Percentiles rank a stretch among this genome's conserved stretches.
Evolutionary conservation across 2,113 vertebrate species (phyloP).

Genomic region (Vulpes vulpes): DNA sequence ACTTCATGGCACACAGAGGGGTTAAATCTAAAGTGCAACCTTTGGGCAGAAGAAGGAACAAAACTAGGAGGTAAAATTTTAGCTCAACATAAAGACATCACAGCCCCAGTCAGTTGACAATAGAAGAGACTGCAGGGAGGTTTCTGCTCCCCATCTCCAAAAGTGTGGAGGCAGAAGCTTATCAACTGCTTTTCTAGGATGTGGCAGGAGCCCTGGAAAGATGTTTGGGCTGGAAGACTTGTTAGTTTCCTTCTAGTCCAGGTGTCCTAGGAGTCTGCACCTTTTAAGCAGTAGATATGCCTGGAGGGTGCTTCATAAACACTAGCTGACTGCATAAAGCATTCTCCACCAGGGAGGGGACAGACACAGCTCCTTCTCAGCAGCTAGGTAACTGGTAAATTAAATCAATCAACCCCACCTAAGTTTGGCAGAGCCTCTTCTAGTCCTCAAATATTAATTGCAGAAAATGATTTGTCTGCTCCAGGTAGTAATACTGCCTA

Average conservation of each 20-base stretch:
- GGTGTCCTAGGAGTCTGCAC: background rate
- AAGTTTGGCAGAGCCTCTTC: constrained; percentile 11
- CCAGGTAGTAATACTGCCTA: background rate
- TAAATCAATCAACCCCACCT: background rate
- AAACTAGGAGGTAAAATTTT: background rate
- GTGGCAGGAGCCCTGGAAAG: background rate
- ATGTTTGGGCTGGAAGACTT: background rate
- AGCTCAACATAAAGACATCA: background rate
- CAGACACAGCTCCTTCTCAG: background rate
- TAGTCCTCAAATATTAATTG: constrained; percentile 70
- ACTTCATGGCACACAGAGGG: background rate
- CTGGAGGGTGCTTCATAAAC: constrained; percentile 56
- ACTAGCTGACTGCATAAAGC: background rate
- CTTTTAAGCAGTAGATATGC: constrained; percentile 40
- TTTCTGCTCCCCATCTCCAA: background rate
- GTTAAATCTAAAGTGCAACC: background rate
- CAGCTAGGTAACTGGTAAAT: constrained; percentile 50
- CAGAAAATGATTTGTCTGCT: constrained; percentile 29
- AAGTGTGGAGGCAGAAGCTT: background rate
- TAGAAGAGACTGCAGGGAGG: background rate
- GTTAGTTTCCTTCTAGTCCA: background rate
- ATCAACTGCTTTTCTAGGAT: background rate
- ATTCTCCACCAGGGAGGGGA: background rate
- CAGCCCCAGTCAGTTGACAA: background rate
- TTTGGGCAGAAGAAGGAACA: background rate